Evolutionary conservation across 2,888 invertebrate species (phyloP).

Genomic region (Trissolcus japonicus): DNA sequence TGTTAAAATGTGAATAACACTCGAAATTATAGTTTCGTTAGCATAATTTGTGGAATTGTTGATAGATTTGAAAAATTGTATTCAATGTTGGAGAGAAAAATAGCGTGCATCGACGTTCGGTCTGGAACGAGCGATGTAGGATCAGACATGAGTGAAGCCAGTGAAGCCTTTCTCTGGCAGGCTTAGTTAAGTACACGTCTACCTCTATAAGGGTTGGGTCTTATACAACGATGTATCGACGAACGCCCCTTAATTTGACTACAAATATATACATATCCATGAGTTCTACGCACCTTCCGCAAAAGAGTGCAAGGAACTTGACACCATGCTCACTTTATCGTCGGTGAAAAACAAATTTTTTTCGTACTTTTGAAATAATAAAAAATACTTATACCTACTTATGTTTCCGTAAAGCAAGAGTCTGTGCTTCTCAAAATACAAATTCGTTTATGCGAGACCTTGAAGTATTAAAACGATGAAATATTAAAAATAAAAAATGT

Average conservation of each 20-base stretch:
- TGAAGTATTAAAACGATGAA: too few species aligned
- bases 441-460: neutral
- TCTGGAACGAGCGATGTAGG: constrained; percentile 60
- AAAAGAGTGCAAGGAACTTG: constrained; percentile 26
- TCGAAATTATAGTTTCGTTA: too few species aligned
- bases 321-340: constrained; percentile 22
- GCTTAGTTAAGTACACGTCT: constrained; percentile 73
- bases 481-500: too few species aligned
- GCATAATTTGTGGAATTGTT: neutral
- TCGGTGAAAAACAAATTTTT: constrained; percentile 18
- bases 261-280: constrained; percentile 11
- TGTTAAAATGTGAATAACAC: neutral
- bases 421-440: neutral
- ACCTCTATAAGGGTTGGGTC: constrained; percentile 68
- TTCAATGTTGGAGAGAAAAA: constrained; percentile 46
- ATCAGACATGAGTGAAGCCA: constrained; percentile 72
- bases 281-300: constrained; percentile 37
- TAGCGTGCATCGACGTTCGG: constrained; percentile 59
- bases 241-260: constrained; percentile 44
- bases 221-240: constrained; percentile 54
- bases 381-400: neutral
- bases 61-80: constrained; percentile 58
- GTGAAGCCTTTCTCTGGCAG: constrained; percentile 69
- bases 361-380: neutral
- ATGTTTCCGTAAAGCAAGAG: too few species aligned